Evolutionary conservation across 2,888 invertebrate genomes (phyloP).

Genomic region (Napeogenes sylphis): DNA sequence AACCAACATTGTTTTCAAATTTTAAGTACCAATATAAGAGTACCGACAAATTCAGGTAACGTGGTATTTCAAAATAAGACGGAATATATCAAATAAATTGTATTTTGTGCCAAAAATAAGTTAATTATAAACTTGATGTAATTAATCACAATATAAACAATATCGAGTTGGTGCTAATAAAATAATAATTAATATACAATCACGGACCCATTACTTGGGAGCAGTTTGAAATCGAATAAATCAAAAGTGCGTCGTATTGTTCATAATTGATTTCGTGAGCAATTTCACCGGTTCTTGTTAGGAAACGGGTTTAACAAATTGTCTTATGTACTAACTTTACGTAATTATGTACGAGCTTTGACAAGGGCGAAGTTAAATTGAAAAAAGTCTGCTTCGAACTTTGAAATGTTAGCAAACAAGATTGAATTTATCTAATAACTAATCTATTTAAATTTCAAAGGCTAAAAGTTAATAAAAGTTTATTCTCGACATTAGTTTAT

Average conservation of each 20-base stretch:
- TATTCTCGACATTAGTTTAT: too few species aligned
- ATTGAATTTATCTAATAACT: too few species aligned
- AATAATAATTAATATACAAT: constrained; percentile 53
- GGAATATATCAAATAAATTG: too few species aligned
- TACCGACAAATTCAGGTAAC: too few species aligned
- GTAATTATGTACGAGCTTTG: not conserved
- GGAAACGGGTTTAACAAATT: not conserved
- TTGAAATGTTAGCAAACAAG: too few species aligned
- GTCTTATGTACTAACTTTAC: not conserved
- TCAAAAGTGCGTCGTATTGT: constrained; percentile 40
- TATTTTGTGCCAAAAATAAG: not conserved
- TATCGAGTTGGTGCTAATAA: constrained; percentile 42
- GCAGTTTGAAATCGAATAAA: constrained; percentile 47
- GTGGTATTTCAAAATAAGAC: too few species aligned
- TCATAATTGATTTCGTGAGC: constrained; percentile 35
- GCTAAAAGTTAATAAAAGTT: too few species aligned
- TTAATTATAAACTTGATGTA: constrained; percentile 31
- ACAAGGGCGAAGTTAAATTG: not conserved
- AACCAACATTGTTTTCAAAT: too few species aligned
- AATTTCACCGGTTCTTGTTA: constrained; percentile 19
- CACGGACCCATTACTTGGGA: constrained; percentile 36
- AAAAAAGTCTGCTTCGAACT: too few species aligned
- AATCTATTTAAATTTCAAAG: too few species aligned
- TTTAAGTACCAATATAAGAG: too few species aligned
- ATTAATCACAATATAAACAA: constrained; percentile 55